These are phyloP conservation scores for Lochmaea crataegi DNA, from an alignment of 2,888 invertebrate species.

Conservation along the genomic window DNA sequence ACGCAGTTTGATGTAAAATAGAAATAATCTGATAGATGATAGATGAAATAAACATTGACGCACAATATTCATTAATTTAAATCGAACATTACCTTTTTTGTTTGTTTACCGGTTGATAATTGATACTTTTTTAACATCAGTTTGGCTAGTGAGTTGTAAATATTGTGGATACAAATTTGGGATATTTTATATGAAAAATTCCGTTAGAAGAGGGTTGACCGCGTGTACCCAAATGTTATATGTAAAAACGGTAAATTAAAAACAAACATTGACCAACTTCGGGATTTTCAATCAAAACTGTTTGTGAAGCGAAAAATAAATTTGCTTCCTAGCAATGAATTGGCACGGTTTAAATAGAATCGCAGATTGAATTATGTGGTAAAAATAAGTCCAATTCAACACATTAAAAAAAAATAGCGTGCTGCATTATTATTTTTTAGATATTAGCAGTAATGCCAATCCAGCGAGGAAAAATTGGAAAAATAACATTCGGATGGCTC, in stretches of 20 bases:
- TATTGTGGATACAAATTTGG: neutral
- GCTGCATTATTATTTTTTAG: constrained; percentile 52
- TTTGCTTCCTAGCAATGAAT: neutral
- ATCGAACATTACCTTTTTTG: no score
- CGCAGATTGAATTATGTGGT: neutral
- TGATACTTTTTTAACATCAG: neutral
- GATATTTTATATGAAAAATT: neutral
- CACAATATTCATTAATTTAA: no score
- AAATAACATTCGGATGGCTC: constrained; percentile 74
- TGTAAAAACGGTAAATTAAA: neutral
- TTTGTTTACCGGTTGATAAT: no score
- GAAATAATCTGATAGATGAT: no score
- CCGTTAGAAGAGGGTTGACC: neutral
- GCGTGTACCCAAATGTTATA: neutral
- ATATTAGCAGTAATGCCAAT: constrained; percentile 76
- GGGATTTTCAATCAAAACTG: neutral
- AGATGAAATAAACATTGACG: no score
- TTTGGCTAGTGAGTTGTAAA: neutral
- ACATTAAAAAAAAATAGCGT: neutral
- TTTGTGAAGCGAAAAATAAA: neutral
- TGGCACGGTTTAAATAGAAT: neutral
- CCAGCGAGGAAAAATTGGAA: constrained; percentile 61
- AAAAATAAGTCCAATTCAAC: neutral
- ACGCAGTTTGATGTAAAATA: no score
- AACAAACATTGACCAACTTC: neutral